Base-by-base conservation (phyloP, 2,888 invertebrate species). In the Zelleria hepariella region DNA sequence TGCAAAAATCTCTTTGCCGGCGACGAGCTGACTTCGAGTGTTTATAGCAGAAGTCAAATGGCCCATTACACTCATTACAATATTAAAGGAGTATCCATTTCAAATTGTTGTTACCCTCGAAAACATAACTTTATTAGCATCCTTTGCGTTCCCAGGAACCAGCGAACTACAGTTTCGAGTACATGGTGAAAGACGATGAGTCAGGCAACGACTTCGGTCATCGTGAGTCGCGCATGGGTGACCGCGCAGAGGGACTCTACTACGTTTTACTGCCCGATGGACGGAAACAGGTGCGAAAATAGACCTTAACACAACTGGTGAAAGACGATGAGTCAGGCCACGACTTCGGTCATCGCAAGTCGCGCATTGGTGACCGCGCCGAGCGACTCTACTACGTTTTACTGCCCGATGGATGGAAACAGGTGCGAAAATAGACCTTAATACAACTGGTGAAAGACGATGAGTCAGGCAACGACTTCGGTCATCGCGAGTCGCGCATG, bases 201-300 rank as follows among this genome's bases (percentile, higher is more conserved):
- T 92, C 91, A 0, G 92, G 92, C 62, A 91, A 91, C 64, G 92
- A 93, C 69, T 93, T 93, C 65, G 93, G 93, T 0, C 93, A 93
- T 72, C 87, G 91, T 68, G 93, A 93, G 73, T 82, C 90, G 5
- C 86, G 93, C 32, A 90, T 91, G 69, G 92, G 92, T 3, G 92
- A 92, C 66, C 80, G 90, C 51, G 91, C 93, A 8, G 87, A 91
- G 56, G 93, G 93, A 1, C 76, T 89, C 27, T 93, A 93, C 80
- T 92, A 92, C 66, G 93, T 93, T 0, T 76, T 92, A 3, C 77
- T 93, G 59, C 93, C 93, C 64, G 93, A 93, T 75, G 93, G 93
- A 55, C 90, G 93, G 69, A 93, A 91, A 72, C 93, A 93, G 86
- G 89, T 89, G 62, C 59, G 15, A 15, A 15, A 15, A 4, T 10